Evolutionary conservation across 1,140 invertebrate species (phyloP), one percentile per base, ranked within the genome.

Genomic region (Ips nitidus): DNA sequence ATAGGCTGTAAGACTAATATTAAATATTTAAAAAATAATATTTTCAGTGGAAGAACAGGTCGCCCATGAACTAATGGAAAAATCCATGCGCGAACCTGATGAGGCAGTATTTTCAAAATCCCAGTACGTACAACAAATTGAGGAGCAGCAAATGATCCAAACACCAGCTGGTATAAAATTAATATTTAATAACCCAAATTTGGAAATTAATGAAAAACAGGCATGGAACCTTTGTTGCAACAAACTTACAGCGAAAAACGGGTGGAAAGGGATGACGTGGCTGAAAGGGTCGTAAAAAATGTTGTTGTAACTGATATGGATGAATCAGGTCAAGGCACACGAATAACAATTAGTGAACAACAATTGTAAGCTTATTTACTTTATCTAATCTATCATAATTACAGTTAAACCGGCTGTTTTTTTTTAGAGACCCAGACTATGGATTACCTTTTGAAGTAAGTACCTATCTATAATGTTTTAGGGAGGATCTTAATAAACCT

Each of bases 201-300:
- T 55, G 2, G 2, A 36, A 22, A 55, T 38, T n/a, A 1, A 2
- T 55, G 37, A 36, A 55, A 55, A 55, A 56, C n/a, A 64, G 72
- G 72, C 2, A 39, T 57, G 55, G 66, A 73, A 50, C 69, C 59
- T 40, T 42, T 73, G 2, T 39, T 73, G 4, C 72, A 73, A 52
- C 66, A 71, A 65, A 64, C 69, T 38, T 70, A 68, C 43, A 71
- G 41, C 1, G 72, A 71, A 62, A 67, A 52, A 52, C 39, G 65
- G 8, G 45, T 73, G 5, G 69, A 73, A 53, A 39, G 66, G 38
- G 65, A 70, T 41, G 39, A 45, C 37, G 41, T 40, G 4, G 52
- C 58, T 4, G 69, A 73, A 56, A 69, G 37, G 42, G 40, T 68
- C 4, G 37, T 65, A 2, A 71, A 71, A 42, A 73, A 73, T 53